Evolutionary conservation across 2,888 invertebrate genomes (phyloP).

Genomic region (Thereva nobilitata): DNA sequence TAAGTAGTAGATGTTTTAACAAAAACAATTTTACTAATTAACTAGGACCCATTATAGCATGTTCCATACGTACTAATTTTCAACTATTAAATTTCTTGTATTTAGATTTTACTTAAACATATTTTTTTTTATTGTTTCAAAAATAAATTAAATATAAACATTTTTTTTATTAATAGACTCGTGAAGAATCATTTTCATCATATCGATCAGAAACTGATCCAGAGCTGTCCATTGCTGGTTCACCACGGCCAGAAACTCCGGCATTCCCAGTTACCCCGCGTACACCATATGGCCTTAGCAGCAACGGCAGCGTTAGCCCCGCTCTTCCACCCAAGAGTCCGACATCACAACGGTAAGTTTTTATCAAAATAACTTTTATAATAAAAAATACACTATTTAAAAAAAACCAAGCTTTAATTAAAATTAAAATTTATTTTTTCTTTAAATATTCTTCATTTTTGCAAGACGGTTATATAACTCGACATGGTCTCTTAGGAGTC

Average conservation of each 20-base stretch:
- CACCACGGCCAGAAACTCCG: slow-evolving; percentile 82
- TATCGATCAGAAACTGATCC: slow-evolving; percentile 66
- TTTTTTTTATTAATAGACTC: slow-evolving; percentile 55
- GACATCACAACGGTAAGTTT: slow-evolving; percentile 64
- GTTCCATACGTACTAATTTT: slow-evolving; percentile 11
- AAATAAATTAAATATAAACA: background rate
- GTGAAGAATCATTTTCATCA: slow-evolving; percentile 70
- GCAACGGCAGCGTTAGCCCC: slow-evolving; percentile 72
- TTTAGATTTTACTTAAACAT: too few species aligned
- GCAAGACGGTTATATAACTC: slow-evolving; percentile 47
- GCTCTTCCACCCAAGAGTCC: slow-evolving; percentile 83
- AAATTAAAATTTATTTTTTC: slow-evolving; percentile 6
- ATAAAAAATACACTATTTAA: background rate
- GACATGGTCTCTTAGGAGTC: slow-evolving; percentile 48
- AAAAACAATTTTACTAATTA: slow-evolving; percentile 9
- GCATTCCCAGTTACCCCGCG: slow-evolving; percentile 91
- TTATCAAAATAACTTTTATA: background rate
- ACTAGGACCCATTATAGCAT: slow-evolving; percentile 24
- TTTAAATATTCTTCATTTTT: slow-evolving; percentile 16
- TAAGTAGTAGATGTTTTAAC: slow-evolving; percentile 39
- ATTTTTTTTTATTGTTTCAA: background rate
- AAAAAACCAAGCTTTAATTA: background rate
- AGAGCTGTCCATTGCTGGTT: slow-evolving; percentile 63
- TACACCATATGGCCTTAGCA: slow-evolving; percentile 70
- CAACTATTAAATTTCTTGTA: background rate